phyloP scores from a whole-genome alignment of 2,113 vertebrate species.

The Limanda limanda region DNA sequence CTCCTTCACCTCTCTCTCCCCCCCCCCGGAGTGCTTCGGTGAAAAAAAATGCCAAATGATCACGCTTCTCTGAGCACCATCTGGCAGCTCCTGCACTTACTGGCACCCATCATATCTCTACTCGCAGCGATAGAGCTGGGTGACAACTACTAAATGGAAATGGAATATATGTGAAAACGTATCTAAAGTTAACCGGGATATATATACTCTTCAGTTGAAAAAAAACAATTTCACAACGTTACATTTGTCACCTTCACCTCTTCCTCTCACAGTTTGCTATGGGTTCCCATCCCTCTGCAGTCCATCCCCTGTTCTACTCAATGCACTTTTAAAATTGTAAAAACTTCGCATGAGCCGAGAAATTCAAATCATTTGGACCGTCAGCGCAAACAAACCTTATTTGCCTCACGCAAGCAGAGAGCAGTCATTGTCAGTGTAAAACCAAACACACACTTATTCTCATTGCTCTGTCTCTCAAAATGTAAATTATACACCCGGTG shows the following conservation, averaged over 20 bases:
- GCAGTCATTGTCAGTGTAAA: not conserved
- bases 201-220: too few species aligned
- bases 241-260: too few species aligned
- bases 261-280: too few species aligned
- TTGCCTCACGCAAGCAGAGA: not conserved
- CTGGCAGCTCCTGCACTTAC: conserved; percentile 78
- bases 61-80: conserved; percentile 83
- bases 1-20: conserved; percentile 11
- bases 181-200: not conserved
- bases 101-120: conserved; percentile 69
- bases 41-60: conserved; percentile 76
- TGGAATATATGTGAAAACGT: not conserved
- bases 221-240: too few species aligned
- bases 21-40: conserved; percentile 72
- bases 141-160: not conserved
- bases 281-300: too few species aligned
- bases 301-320: too few species aligned
- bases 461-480: not conserved
- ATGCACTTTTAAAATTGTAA: too few species aligned
- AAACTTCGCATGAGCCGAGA: too few species aligned
- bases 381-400: not conserved
- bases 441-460: not conserved
- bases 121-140: not conserved
- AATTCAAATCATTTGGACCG: not conserved
- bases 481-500: conserved; percentile 18